Evolutionary conservation across 2,113 vertebrate species (phyloP).

Genomic region (Oxyruncus cristatus): DNA sequence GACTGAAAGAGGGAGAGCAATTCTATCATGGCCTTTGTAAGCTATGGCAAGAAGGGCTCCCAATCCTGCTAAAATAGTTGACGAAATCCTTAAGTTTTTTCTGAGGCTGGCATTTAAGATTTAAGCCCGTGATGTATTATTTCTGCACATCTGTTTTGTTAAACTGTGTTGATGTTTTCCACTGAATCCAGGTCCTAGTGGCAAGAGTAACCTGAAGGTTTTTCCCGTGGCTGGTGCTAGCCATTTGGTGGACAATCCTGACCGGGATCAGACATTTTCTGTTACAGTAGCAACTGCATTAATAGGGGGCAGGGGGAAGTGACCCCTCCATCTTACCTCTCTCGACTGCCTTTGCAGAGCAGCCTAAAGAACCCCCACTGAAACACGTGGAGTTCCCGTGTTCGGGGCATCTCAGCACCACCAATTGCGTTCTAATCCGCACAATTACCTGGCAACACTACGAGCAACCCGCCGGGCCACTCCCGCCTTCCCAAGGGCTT

Average conservation of each 20-base stretch:
- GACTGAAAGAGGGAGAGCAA: neutral
- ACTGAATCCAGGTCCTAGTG: neutral
- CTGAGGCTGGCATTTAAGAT: neutral
- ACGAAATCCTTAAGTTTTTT: neutral
- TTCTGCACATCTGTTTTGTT: neutral
- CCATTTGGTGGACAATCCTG: neutral
- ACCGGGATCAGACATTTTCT: accelerated
- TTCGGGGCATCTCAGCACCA: neutral
- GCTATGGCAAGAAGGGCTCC: neutral
- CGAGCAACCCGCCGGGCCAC: neutral
- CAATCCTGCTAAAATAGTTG: neutral
- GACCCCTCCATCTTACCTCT: neutral
- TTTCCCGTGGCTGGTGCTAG: accelerated
- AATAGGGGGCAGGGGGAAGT: accelerated
- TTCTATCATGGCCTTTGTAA: neutral
- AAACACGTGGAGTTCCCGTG: accelerated
- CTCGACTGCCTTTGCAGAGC: neutral
- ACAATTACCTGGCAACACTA: neutral
- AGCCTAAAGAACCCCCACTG: neutral
- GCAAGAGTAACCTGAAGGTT: neutral
- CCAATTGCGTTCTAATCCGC: too few relatives aligned
- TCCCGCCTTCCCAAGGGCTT: neutral
- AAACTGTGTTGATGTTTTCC: neutral
- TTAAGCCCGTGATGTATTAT: neutral
- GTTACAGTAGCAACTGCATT: neutral